Percentiles rank a stretch among this genome's conserved stretches.
Evolutionary conservation across 2,113 vertebrate genomes (phyloP).

Genomic region (Anoura caudifer): DNA sequence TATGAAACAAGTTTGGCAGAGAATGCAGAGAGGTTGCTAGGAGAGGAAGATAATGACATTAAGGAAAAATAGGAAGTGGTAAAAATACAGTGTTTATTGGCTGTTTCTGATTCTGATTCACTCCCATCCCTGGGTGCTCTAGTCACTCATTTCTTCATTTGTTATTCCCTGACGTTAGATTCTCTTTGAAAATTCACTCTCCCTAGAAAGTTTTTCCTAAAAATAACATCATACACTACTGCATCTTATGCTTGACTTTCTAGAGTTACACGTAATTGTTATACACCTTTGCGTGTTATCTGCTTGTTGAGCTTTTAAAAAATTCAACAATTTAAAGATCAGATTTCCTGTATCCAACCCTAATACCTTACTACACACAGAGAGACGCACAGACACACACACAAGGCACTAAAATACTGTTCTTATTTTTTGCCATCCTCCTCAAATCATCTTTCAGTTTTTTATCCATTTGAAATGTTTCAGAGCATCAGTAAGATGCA

Average conservation of each 20-base stretch:
- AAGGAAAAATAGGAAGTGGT: not conserved
- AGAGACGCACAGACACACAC: not conserved
- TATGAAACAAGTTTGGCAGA: not conserved
- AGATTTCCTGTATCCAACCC: not conserved
- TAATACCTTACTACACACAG: not conserved
- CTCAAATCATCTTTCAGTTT: not conserved
- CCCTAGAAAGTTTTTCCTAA: not conserved
- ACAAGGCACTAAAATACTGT: not conserved
- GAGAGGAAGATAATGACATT: not conserved
- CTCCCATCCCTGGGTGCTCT: not conserved
- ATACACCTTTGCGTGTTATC: not conserved
- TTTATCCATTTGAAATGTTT: not conserved
- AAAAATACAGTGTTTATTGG: not conserved
- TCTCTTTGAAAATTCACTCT: not conserved
- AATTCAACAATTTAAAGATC: not conserved
- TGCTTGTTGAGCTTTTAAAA: not conserved
- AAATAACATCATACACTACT: not conserved
- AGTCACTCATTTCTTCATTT: not conserved
- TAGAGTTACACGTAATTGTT: not conserved
- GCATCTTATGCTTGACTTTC: not conserved
- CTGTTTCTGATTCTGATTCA: not conserved
- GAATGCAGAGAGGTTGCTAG: not conserved
- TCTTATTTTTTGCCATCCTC: not conserved
- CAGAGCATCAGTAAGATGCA: not conserved
- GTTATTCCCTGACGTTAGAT: not conserved